These are phyloP conservation scores for Trematomus loennbergii DNA, from an alignment of 2,113 vertebrate species.

Conservation along the genomic window DNA sequence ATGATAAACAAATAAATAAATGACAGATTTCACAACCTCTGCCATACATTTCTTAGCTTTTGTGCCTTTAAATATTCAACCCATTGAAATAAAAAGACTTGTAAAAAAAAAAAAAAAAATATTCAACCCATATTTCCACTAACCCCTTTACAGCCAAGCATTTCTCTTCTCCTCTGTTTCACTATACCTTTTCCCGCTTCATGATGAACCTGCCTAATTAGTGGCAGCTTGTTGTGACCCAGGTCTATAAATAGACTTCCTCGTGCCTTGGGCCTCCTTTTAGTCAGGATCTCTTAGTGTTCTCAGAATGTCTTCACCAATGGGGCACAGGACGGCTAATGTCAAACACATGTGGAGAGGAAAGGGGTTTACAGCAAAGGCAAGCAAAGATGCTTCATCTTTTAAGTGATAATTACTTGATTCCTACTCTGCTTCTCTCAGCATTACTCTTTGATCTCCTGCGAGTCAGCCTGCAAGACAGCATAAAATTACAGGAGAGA, in stretches of 20 bases:
- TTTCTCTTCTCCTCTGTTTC: conserved; percentile 12
- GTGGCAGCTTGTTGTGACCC: conserved; percentile 54
- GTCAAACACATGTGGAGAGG: conserved; percentile 74
- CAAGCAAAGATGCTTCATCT: conserved; percentile 62
- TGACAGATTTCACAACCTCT: not conserved
- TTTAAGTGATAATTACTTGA: conserved; percentile 74
- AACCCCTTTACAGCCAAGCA: not conserved
- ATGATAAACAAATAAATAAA: not conserved
- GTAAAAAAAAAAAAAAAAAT: no score
- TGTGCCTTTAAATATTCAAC: not conserved
- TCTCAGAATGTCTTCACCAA: conserved; percentile 67
- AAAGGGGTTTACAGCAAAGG: conserved; percentile 56
- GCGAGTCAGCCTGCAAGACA: conserved; percentile 35
- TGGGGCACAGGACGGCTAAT: conserved; percentile 72
- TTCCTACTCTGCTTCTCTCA: conserved; percentile 51
- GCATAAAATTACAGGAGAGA: conserved; percentile 62
- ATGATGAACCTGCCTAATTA: conserved; percentile 67
- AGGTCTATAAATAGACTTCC: conserved; percentile 74
- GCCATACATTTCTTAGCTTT: not conserved
- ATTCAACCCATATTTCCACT: not conserved
- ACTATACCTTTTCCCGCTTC: conserved; percentile 17
- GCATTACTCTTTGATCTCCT: conserved; percentile 62
- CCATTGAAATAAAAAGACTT: no score
- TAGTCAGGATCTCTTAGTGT: conserved; percentile 44
- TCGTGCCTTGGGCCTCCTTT: conserved; percentile 54